Conservation (phyloP, 2,113 vertebrate genomes). For the Boulengeromyrus knoepffleri region DNA sequence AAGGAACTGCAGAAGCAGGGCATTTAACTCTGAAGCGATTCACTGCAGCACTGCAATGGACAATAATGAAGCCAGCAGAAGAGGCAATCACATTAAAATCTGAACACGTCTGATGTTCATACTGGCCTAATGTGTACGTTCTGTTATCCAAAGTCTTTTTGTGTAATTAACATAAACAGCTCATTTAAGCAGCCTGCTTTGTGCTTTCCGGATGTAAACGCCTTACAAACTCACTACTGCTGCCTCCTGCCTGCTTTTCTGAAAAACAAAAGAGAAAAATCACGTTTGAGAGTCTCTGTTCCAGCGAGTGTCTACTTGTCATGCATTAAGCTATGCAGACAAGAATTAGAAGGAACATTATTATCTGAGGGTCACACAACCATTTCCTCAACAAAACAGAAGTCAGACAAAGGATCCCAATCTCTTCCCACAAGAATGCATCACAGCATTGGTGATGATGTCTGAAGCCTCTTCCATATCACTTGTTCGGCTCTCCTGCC, state of each 20-base stretch:
- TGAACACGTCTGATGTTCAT: neutral
- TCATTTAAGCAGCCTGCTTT: neutral
- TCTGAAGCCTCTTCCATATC: neutral
- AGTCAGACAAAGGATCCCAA: neutral
- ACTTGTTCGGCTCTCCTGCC: neutral
- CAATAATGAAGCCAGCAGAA: neutral
- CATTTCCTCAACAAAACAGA: neutral
- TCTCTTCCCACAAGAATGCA: neutral
- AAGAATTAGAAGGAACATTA: conserved; percentile 1
- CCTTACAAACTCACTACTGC: neutral
- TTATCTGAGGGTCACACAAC: neutral
- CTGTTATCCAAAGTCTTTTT: neutral
- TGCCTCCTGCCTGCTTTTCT: neutral
- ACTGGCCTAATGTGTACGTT: neutral
- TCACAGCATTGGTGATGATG: neutral
- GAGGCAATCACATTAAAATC: conserved; percentile 1
- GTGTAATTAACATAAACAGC: neutral
- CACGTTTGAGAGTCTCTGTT: neutral
- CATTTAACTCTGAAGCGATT: neutral
- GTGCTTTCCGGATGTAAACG: neutral
- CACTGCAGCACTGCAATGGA: neutral
- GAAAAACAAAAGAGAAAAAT: neutral
- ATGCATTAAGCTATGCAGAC: neutral
- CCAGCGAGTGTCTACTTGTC: neutral
- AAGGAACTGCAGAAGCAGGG: neutral